Percentiles rank a stretch among this genome's conserved stretches.
phyloP scores from a whole-genome alignment of 2,888 invertebrate species.

The Tinea pellionella region DNA sequence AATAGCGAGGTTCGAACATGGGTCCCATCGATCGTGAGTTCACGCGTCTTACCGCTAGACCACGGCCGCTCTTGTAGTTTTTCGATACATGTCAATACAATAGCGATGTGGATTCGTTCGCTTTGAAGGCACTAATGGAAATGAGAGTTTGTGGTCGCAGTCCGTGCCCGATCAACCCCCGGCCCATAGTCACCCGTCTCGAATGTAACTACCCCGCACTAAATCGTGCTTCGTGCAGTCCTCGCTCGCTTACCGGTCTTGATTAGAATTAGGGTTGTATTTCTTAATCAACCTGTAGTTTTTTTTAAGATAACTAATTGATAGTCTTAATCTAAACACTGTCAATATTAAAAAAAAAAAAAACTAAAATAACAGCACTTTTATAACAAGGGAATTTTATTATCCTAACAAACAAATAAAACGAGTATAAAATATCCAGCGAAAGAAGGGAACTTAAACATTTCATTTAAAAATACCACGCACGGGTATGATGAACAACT shows the following conservation, averaged over 20 bases:
- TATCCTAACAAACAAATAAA: not conserved
- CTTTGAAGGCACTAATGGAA: constrained; percentile 15
- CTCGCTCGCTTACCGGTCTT: constrained; percentile 19
- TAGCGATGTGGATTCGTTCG: constrained; percentile 1
- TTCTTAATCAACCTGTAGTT: not conserved
- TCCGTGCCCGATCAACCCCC: constrained; percentile 13
- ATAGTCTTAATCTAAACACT: no score
- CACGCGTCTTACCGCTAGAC: no score
- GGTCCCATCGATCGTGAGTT: no score
- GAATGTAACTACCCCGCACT: constrained; percentile 21
- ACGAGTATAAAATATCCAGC: not conserved
- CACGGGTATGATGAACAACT: not conserved
- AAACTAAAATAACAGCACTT: constrained; percentile 14
- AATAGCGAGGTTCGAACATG: no score
- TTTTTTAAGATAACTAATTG: not conserved
- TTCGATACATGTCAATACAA: not conserved
- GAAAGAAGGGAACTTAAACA: not conserved
- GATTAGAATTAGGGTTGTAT: constrained; percentile 18
- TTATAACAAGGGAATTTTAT: not conserved
- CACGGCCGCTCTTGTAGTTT: no score
- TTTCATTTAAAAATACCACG: constrained; percentile 4
- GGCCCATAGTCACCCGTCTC: not conserved
- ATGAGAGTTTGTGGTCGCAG: constrained; percentile 18
- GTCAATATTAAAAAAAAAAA: not conserved
- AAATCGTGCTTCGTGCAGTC: constrained; percentile 23